Percentiles rank a stretch among this genome's conserved stretches.
phyloP scores from a whole-genome alignment of 2,797 vertebrate species.

The Todus mexicanus region DNA sequence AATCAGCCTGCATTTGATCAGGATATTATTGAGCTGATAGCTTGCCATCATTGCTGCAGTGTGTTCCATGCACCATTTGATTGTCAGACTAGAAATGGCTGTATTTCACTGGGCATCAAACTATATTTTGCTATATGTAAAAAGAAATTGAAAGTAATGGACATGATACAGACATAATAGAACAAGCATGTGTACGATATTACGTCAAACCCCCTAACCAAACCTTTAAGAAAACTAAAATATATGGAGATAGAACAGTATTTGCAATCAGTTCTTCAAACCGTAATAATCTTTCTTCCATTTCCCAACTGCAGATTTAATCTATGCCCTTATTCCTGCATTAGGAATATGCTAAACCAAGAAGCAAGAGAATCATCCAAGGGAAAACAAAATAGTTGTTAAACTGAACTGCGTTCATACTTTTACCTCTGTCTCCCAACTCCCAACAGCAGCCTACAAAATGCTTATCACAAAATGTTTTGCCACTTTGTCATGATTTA shows the following conservation, averaged over 20 bases:
- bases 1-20: not conserved
- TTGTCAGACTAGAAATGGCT: not conserved
- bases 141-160: not conserved
- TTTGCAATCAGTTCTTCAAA: not conserved
- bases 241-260: not conserved
- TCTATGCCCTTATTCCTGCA: not conserved
- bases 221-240: not conserved
- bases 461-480: not conserved
- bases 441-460: not conserved
- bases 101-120: not conserved
- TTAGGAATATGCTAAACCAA: not conserved
- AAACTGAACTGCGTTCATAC: not conserved
- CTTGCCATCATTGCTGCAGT: not conserved
- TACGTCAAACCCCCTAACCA: not conserved
- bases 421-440: not conserved
- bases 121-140: not conserved
- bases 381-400: not conserved
- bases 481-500: not conserved
- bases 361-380: not conserved
- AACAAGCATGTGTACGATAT: not conserved
- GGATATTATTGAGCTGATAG: not conserved
- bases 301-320: not conserved
- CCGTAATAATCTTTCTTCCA: not conserved
- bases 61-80: not conserved
- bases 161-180: not conserved